These are phyloP conservation scores for Rhinolophus ferrumequinum DNA, from an alignment of 2,113 vertebrate genomes.

Conservation along the genomic window DNA sequence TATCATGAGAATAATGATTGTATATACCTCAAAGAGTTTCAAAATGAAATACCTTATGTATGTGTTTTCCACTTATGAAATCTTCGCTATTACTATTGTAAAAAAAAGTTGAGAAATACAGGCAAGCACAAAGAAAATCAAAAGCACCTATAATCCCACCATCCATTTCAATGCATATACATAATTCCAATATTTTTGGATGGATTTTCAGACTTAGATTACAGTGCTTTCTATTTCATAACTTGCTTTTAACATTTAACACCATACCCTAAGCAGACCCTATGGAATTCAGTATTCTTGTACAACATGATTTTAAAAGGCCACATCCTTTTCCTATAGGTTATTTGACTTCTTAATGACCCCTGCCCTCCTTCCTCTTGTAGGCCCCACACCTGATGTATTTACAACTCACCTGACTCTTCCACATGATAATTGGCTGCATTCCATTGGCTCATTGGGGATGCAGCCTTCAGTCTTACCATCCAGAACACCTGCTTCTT, in stretches of 20 bases:
- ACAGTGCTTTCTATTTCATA: not conserved
- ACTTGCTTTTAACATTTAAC: not conserved
- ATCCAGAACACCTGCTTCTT: not conserved
- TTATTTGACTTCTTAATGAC: not conserved
- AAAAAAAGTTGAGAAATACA: conserved; percentile 26
- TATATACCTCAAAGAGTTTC: not conserved
- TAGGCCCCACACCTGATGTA: not conserved
- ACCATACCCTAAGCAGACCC: not conserved
- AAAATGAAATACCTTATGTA: not conserved
- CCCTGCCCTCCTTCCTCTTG: not conserved
- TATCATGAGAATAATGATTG: not conserved
- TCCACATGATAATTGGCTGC: not conserved
- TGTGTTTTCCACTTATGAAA: not conserved
- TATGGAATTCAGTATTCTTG: not conserved
- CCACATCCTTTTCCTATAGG: not conserved
- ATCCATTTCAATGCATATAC: not conserved
- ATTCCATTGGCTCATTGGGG: not conserved
- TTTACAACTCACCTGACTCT: not conserved
- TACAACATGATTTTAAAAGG: not conserved
- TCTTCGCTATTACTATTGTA: not conserved
- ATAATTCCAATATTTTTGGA: not conserved
- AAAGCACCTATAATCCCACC: not conserved
- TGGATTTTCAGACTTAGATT: conserved; percentile 15
- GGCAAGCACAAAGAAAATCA: conserved; percentile 36
- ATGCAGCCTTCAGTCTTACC: not conserved